Conservation (phyloP, 2,888 invertebrate species). For the Pseudanteris insignis region DNA sequence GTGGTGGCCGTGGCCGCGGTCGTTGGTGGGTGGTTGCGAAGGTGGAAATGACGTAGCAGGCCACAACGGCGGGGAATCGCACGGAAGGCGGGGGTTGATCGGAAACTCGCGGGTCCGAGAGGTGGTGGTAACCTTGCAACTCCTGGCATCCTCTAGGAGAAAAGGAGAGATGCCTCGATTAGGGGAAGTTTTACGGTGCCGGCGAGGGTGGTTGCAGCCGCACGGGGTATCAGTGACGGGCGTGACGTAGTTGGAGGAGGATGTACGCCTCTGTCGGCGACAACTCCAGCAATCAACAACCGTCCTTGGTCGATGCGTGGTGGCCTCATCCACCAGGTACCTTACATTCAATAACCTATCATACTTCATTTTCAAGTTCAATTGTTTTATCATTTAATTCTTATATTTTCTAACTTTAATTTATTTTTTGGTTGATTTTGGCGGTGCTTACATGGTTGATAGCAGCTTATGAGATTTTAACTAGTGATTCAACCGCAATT, state of each 20-base stretch:
- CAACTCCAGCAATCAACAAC: constrained; percentile 63
- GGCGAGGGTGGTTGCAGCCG: constrained; percentile 52
- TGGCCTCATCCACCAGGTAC: constrained; percentile 65
- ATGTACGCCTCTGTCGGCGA: constrained; percentile 65
- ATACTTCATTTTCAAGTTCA: constrained; percentile 4
- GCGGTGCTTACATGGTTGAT: no score
- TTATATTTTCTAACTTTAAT: neutral
- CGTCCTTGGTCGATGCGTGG: constrained; percentile 64
- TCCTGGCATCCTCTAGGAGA: constrained; percentile 51
- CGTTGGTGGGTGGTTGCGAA: constrained; percentile 43
- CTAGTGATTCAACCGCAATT: no score
- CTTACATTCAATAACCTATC: constrained; percentile 4
- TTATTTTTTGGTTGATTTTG: no score
- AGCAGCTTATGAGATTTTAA: no score
- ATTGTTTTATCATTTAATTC: constrained; percentile 2
- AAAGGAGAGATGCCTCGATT: constrained; percentile 56
- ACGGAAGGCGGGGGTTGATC: constrained; percentile 43
- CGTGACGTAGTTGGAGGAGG: constrained; percentile 65
- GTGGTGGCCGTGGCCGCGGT: constrained; percentile 55
- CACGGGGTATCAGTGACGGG: constrained; percentile 64
- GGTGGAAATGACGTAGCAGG: constrained; percentile 34
- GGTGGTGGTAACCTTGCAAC: constrained; percentile 63
- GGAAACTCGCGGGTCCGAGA: constrained; percentile 24
- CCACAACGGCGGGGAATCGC: constrained; percentile 14
- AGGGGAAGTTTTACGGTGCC: constrained; percentile 38